These are phyloP conservation scores for Dendrocincla fuliginosa DNA, from an alignment of 2,797 vertebrate species.

Conservation along the genomic window DNA sequence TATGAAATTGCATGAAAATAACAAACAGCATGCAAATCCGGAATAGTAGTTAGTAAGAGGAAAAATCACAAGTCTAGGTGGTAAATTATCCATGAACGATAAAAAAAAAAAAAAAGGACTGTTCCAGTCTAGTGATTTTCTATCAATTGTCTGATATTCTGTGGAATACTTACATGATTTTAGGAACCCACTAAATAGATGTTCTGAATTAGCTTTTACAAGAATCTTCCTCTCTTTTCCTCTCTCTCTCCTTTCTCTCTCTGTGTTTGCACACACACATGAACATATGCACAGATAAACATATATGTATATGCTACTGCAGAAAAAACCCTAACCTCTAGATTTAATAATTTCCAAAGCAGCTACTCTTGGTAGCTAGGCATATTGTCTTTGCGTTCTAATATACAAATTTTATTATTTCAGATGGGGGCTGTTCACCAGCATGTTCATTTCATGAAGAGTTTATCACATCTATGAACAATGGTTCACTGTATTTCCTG, in stretches of 20 bases:
- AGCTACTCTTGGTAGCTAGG: not conserved
- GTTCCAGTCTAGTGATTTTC: slow-evolving; percentile 18
- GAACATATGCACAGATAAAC: not conserved
- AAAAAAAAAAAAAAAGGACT: not conserved
- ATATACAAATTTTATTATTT: not conserved
- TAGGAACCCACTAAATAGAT: not conserved
- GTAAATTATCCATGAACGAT: slow-evolving; percentile 58
- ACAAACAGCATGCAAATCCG: slow-evolving; percentile 29
- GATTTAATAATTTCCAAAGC: not conserved
- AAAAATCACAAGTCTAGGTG: not conserved
- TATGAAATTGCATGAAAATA: slow-evolving; percentile 58
- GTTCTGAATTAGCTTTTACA: not conserved
- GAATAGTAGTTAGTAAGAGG: slow-evolving; percentile 37
- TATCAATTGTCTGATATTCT: not conserved
- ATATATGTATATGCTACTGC: not conserved
- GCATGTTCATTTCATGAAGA: not conserved
- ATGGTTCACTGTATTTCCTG: fast-evolving
- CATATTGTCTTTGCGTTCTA: not conserved
- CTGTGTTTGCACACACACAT: not conserved
- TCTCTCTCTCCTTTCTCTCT: not conserved
- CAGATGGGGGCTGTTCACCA: not conserved
- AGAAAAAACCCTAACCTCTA: not conserved
- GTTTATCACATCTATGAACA: not conserved
- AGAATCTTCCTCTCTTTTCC: not conserved
- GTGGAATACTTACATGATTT: not conserved